Percentiles rank a stretch among this genome's conserved stretches.
Conservation (phyloP, 1,140 invertebrate genomes). For the Cotesia glomerata region DNA sequence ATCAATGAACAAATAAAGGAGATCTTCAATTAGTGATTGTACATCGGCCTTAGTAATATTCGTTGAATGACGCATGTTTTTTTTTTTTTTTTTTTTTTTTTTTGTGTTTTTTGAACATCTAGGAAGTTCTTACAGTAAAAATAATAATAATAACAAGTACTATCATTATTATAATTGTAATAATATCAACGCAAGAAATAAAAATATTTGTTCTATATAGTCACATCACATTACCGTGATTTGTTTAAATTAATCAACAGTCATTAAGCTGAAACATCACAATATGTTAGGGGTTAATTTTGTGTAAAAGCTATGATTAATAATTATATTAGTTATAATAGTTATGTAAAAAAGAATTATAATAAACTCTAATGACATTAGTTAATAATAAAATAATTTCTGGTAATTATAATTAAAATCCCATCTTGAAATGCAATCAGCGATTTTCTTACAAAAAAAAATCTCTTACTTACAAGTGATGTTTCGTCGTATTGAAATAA, state of each 20-base stretch:
- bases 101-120: neutral
- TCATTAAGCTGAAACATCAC: conserved; percentile 14
- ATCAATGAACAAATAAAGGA: conserved; percentile 52
- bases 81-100: neutral
- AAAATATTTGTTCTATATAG: conserved; percentile 40
- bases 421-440: neutral
- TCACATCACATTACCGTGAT: conserved; percentile 35
- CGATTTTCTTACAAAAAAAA: neutral
- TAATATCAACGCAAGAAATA: conserved; percentile 18
- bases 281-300: neutral
- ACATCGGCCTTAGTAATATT: conserved; percentile 31
- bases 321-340: conserved; percentile 6
- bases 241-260: conserved; percentile 7
- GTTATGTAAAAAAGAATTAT: neutral
- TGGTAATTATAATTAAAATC: neutral
- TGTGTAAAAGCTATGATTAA: neutral
- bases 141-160: too few species aligned
- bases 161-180: neutral
- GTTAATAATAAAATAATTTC: neutral
- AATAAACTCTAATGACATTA: neutral
- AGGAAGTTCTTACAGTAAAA: conserved; percentile 9
- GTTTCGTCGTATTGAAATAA: neutral
- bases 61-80: neutral
- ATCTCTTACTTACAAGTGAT: neutral
- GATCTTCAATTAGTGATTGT: conserved; percentile 40